Evolutionary conservation across 2,888 invertebrate species (phyloP), one percentile per base, ranked within the genome.

Genomic region (Dasypogon diadema): DNA sequence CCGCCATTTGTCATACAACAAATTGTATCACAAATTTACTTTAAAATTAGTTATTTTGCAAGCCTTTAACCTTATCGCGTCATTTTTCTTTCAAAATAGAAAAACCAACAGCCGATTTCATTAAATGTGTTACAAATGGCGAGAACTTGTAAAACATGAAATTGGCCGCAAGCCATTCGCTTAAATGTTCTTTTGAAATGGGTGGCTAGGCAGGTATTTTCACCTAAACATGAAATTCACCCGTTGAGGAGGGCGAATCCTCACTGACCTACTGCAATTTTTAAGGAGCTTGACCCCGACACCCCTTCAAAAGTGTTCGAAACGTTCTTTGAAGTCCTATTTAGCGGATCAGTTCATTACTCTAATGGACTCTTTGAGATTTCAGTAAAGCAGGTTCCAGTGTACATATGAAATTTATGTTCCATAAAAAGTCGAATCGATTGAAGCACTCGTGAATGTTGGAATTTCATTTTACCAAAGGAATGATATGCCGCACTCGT

Each of bases 341-440:
- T 65, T 65, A 48, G 48, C 48, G 65, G 65, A 65, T 65, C 46
- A 65, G 46, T 48, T 65, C 65, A 65, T 65, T 65, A 65, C 65
- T 46, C 48, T 65, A 65, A 65, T 65, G 65, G 60, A 8, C 26
- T 26, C 60, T 60, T 60, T 37, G 34, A 26, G 37, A 21, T 60
- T 60, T 60, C 30, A 21, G 37, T 58, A 34, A 37, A 34, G 60
- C 21, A 56, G 56, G 12, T 1, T 8, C 16, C 56, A 24, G 8
- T 30, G 30, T 30, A 30, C 26, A 5, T 56, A 26, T 24, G 22
- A 55, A 55, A 22, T 55, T 55, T 55, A 55, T 55, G 24, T 24
- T n/a, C 55, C 55, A 24, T 60, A 60, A 60, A 30, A 60, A 37
- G 21, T 60, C 37, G 16, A 21, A 37, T 60, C 37, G 37, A 60